Percentiles rank a stretch among this genome's conserved stretches.
Conservation (phyloP, 2,797 vertebrate species). For the Aratinga solstitialis region DNA sequence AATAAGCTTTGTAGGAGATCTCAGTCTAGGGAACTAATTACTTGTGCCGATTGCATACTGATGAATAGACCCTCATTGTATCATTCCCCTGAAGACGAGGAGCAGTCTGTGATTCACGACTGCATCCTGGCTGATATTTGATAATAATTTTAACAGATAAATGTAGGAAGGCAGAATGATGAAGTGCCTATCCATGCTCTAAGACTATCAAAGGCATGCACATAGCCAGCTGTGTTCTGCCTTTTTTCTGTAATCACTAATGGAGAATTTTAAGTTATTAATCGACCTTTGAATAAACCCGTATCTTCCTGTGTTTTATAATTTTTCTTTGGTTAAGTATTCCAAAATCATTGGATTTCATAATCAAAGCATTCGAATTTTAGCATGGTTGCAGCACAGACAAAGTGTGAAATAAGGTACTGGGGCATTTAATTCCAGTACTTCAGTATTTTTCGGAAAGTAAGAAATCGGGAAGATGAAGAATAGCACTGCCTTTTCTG, state of each 20-base stretch:
- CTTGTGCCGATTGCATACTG: slow-evolving; percentile 86
- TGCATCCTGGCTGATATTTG: slow-evolving; percentile 86
- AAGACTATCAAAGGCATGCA: slow-evolving; percentile 88
- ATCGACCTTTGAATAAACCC: slow-evolving; percentile 61
- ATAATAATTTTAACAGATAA: slow-evolving; percentile 99
- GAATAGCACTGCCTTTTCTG: background rate
- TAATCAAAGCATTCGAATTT: background rate
- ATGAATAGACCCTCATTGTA: slow-evolving; percentile 93
- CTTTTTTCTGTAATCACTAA: slow-evolving; percentile 62
- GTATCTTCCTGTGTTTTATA: background rate
- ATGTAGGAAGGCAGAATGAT: slow-evolving; percentile 94
- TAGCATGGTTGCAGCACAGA: background rate
- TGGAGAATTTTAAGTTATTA: slow-evolving; percentile 75
- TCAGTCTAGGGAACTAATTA: slow-evolving; percentile 91
- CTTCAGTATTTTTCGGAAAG: background rate
- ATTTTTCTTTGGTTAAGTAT: background rate
- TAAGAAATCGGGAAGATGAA: background rate
- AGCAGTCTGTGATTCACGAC: slow-evolving; percentile 84
- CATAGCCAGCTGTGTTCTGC: slow-evolving; percentile 80
- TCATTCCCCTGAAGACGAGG: slow-evolving; percentile 82
- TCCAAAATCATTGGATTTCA: background rate
- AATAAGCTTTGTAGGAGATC: slow-evolving; percentile 87
- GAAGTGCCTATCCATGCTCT: slow-evolving; percentile 87
- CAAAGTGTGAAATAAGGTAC: background rate
- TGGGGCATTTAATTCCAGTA: background rate